Percentiles rank a stretch among this genome's conserved stretches.
phyloP scores from a whole-genome alignment of 2,888 invertebrate genomes.

The Malachius bipustulatus region DNA sequence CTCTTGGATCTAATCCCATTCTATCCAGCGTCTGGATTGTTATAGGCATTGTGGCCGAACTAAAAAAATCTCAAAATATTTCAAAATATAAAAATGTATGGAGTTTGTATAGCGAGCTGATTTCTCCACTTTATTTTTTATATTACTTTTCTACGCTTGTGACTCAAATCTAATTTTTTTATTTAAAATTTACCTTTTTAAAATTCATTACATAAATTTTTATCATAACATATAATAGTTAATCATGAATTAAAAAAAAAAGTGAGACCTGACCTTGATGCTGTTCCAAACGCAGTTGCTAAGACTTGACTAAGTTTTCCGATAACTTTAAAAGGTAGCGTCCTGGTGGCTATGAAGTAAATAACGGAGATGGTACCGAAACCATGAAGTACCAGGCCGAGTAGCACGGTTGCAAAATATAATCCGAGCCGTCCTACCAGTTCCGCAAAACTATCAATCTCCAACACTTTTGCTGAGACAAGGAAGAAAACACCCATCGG shows the following conservation, averaged over 20 bases:
- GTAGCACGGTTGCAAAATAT: conserved; percentile 85
- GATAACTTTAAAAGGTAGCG: conserved; percentile 70
- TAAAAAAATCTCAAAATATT: conserved; percentile 27
- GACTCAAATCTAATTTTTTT: too few relatives aligned
- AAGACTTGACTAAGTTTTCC: conserved; percentile 80
- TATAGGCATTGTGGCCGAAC: conserved; percentile 90
- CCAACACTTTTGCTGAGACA: conserved; percentile 82
- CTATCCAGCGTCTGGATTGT: conserved; percentile 88
- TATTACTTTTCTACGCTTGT: too few relatives aligned
- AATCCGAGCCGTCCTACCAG: conserved; percentile 79
- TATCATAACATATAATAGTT: too few relatives aligned
- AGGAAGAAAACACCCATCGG: conserved; percentile 82
- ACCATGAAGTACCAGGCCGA: conserved; percentile 87
- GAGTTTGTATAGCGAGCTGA: too few relatives aligned
- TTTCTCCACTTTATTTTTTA: too few relatives aligned
- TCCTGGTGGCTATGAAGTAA: conserved; percentile 70
- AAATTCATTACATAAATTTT: too few relatives aligned
- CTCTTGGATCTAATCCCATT: conserved; percentile 80
- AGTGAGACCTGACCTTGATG: conserved; percentile 55
- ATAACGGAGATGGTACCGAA: conserved; percentile 80
- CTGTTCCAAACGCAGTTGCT: conserved; percentile 93
- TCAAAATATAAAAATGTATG: conserved; percentile 7
- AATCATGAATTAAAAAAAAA: not conserved
- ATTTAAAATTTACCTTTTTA: too few relatives aligned
- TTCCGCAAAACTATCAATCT: conserved; percentile 74